Conservation (phyloP, 2,888 invertebrate species). For the Lasius platythorax region DNA sequence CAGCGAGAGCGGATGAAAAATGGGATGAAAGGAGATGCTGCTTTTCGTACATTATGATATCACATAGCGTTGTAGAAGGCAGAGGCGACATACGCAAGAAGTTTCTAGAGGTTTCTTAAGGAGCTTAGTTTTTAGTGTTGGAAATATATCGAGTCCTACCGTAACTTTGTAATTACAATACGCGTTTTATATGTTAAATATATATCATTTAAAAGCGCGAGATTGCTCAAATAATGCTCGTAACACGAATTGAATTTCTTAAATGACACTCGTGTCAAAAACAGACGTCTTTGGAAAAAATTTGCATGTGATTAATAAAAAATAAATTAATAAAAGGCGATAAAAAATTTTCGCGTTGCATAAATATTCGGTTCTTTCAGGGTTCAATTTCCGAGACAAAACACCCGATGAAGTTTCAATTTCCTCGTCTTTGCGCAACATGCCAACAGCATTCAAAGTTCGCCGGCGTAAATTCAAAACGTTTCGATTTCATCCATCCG, state of each 20-base stretch:
- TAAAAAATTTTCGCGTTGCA: background rate
- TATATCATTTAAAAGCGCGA: background rate
- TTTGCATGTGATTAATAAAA: background rate
- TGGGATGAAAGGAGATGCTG: conserved; percentile 44
- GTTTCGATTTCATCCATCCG: conserved; percentile 36
- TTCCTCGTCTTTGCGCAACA: conserved; percentile 13
- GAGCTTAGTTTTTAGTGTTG: conserved; percentile 37
- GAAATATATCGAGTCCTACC: conserved; percentile 33
- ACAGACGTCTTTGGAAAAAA: background rate
- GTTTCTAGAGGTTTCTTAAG: background rate
- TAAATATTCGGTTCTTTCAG: background rate
- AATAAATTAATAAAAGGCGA: background rate
- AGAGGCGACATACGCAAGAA: conserved; percentile 17
- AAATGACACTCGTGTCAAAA: background rate
- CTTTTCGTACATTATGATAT: conserved; percentile 41
- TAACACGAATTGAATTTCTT: background rate
- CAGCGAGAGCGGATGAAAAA: conserved; percentile 46
- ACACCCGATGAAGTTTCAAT: background rate
- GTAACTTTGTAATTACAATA: background rate
- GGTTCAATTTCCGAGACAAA: background rate
- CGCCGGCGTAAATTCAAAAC: conserved; percentile 27
- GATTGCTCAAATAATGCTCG: background rate
- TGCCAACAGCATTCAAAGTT: background rate
- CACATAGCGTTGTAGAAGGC: conserved; percentile 13
- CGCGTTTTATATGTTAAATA: background rate